phyloP scores from a whole-genome alignment of 1,140 invertebrate genomes.

The Thalassaphorura encarpata region DNA sequence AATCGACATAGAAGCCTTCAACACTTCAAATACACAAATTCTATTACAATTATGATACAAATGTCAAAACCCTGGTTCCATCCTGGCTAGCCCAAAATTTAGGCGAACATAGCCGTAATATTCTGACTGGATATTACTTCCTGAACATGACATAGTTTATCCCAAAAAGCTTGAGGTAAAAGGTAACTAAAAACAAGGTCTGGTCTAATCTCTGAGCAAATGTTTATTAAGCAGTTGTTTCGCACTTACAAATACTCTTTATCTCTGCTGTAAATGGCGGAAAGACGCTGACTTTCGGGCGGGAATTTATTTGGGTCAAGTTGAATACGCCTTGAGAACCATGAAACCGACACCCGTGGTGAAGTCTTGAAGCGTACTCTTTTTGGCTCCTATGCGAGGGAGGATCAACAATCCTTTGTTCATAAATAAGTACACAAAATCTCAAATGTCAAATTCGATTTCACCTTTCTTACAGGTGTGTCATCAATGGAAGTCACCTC shows the following conservation, averaged over 20 bases:
- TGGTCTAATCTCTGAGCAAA: too few species aligned
- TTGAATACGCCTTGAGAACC: not conserved
- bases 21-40: not conserved
- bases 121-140: too few species aligned
- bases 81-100: not conserved
- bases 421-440: not conserved
- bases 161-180: too few species aligned
- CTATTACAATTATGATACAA: too few species aligned
- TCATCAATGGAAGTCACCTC: not conserved
- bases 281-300: constrained; percentile 52
- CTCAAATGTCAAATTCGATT: not conserved
- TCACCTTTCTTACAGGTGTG: not conserved
- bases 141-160: too few species aligned
- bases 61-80: too few species aligned
- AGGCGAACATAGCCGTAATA: not conserved
- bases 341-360: not conserved
- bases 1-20: not conserved
- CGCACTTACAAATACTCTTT: constrained; percentile 69
- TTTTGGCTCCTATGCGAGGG: not conserved
- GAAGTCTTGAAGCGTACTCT: not conserved
- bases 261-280: constrained; percentile 72
- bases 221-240: too few species aligned
- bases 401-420: too few species aligned
- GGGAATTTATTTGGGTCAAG: constrained; percentile 45
- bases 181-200: too few species aligned